Evolutionary conservation across 2,113 vertebrate genomes (phyloP).

Genomic region (Baryphthengus martii): DNA sequence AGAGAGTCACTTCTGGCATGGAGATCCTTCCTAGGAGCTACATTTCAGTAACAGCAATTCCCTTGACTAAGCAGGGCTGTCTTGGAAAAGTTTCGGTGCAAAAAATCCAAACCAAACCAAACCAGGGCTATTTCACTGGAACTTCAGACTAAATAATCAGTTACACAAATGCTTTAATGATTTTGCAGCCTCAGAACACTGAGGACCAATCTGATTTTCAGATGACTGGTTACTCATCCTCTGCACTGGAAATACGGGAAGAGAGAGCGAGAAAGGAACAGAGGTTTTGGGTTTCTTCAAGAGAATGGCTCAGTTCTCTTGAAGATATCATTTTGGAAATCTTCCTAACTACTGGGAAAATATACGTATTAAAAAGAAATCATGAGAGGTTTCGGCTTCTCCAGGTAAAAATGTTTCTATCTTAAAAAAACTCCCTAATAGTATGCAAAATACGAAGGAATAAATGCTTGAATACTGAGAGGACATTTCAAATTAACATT

Average conservation of each 20-base stretch:
- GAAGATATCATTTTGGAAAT: background rate
- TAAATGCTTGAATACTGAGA: background rate
- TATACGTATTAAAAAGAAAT: background rate
- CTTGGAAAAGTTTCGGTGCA: background rate
- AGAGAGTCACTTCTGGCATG: background rate
- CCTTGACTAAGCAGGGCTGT: background rate
- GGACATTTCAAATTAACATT: background rate
- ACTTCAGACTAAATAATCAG: background rate
- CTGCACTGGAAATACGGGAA: background rate
- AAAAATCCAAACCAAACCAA: slow-evolving; percentile 14
- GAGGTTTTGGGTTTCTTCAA: background rate
- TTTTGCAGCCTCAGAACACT: background rate
- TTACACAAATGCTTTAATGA: background rate
- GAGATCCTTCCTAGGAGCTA: background rate
- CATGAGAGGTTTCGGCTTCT: background rate
- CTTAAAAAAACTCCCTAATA: background rate
- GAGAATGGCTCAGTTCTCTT: background rate
- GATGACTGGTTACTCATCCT: background rate
- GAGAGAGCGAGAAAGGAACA: background rate
- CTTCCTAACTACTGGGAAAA: background rate
- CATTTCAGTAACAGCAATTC: background rate
- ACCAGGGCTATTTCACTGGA: background rate
- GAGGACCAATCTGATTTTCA: background rate
- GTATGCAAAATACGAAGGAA: background rate
- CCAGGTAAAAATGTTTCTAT: background rate